A percentile compares a stretch with the other conserved stretches of the same genome.
Evolutionary conservation across 2,888 invertebrate genomes (phyloP).

Genomic region (Electrophaes corylata): DNA sequence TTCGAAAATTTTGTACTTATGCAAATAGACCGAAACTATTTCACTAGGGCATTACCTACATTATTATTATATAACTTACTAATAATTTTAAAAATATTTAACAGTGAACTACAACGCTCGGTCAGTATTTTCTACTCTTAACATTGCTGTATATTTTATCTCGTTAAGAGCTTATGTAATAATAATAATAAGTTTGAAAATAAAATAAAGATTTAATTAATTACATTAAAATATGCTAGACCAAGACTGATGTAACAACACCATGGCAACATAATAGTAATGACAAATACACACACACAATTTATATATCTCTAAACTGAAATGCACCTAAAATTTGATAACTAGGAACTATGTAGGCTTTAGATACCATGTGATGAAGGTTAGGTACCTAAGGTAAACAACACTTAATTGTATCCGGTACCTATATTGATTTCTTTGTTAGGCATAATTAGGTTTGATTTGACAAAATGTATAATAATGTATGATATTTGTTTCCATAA

Average conservation of each 20-base stretch:
- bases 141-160: constrained; percentile 1
- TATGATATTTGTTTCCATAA: background rate
- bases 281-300: constrained; percentile 43
- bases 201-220: constrained; percentile 12
- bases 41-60: constrained; percentile 14
- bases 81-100: constrained; percentile 23
- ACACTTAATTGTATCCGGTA: background rate
- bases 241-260: constrained; percentile 25
- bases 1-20: constrained; percentile 32
- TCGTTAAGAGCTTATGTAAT: constrained; percentile 8
- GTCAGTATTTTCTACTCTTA: constrained; percentile 13
- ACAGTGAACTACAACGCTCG: constrained; percentile 11
- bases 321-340: constrained; percentile 74
- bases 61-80: constrained; percentile 1
- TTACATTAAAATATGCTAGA: constrained; percentile 9
- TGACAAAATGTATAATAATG: background rate
- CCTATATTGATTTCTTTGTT: background rate
- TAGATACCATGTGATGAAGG: constrained; percentile 13
- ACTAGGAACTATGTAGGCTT: constrained; percentile 68
- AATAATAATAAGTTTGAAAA: constrained; percentile 1
- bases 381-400: background rate
- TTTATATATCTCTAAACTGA: constrained; percentile 53
- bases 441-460: background rate
- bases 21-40: constrained; percentile 21
- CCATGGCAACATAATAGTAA: constrained; percentile 45